Conservation (phyloP, 2,888 invertebrate species). For the Heteromurus nitidus region DNA sequence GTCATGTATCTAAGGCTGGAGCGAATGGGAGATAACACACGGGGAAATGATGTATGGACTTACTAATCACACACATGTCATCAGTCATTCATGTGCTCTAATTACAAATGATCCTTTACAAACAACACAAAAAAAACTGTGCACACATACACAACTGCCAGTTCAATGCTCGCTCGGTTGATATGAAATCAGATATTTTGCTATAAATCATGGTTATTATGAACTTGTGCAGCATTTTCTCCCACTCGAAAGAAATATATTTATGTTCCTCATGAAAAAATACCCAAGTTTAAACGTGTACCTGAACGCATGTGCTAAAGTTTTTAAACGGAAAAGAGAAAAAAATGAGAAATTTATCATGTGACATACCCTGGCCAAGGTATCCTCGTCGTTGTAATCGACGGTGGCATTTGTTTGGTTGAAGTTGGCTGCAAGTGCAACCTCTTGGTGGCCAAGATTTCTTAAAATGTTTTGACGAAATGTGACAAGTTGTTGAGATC, state of each 20-base stretch:
- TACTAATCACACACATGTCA: slow-evolving; percentile 32
- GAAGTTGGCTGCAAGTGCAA: slow-evolving; percentile 13
- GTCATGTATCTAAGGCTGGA: slow-evolving; percentile 2
- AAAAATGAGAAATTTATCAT: background rate
- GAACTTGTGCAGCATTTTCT: slow-evolving; percentile 24
- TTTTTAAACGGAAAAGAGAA: background rate
- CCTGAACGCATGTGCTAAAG: background rate
- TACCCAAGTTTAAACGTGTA: background rate
- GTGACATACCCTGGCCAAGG: slow-evolving; percentile 58
- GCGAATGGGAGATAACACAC: background rate
- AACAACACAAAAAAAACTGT: background rate
- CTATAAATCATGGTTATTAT: background rate
- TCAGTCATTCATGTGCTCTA: slow-evolving; percentile 43
- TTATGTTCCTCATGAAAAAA: background rate
- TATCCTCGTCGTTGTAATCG: slow-evolving; percentile 50
- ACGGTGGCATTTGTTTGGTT: slow-evolving; percentile 45
- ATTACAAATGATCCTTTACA: slow-evolving; percentile 26
- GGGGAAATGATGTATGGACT: background rate
- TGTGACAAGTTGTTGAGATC: slow-evolving; percentile 59
- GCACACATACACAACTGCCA: background rate
- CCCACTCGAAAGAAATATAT: slow-evolving; percentile 42
- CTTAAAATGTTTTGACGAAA: slow-evolving; percentile 59
- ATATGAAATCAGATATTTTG: slow-evolving; percentile 23
- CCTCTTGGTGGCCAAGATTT: slow-evolving; percentile 52
- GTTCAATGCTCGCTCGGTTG: slow-evolving; percentile 52